Conservation (phyloP, 2,113 vertebrate genomes). For the Oreochromis aureus region DNA sequence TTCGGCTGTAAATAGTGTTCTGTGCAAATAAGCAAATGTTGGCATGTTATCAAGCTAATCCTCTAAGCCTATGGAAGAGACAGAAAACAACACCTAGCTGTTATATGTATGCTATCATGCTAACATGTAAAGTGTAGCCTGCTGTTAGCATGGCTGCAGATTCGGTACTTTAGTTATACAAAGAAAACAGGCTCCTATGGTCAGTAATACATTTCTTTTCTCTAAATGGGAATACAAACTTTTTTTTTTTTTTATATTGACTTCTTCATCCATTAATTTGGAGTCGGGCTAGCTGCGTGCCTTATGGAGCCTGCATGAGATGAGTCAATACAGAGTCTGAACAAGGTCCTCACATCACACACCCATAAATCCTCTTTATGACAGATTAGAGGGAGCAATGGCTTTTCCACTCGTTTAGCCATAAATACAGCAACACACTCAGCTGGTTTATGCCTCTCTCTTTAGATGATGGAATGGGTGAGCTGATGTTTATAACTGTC, state of each 20-base stretch:
- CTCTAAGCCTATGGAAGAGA: neutral
- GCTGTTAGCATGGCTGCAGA: neutral
- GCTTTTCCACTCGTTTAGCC: constrained; percentile 63
- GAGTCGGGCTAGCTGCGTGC: neutral
- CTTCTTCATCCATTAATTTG: neutral
- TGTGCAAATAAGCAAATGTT: neutral
- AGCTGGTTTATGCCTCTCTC: constrained; percentile 54
- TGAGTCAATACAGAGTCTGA: constrained; percentile 45
- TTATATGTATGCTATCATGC: neutral
- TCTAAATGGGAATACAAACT: neutral
- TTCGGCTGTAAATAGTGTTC: neutral
- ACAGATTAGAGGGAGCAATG: constrained; percentile 62
- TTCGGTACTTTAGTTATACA: neutral
- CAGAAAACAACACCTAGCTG: neutral
- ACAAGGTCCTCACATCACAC: constrained; percentile 51
- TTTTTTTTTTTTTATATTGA: neutral
- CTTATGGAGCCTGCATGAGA: constrained; percentile 32
- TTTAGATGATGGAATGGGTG: constrained; percentile 36
- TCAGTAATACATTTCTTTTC: neutral
- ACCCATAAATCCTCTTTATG: constrained; percentile 59
- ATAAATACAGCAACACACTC: constrained; percentile 64
- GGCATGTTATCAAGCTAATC: neutral
- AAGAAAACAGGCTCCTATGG: neutral
- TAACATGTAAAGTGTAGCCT: neutral
- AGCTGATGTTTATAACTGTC: constrained; percentile 61